Evolutionary conservation across 2,888 invertebrate genomes (phyloP), one percentile per base, ranked within the genome.

Genomic region (Cryptus armator): DNA sequence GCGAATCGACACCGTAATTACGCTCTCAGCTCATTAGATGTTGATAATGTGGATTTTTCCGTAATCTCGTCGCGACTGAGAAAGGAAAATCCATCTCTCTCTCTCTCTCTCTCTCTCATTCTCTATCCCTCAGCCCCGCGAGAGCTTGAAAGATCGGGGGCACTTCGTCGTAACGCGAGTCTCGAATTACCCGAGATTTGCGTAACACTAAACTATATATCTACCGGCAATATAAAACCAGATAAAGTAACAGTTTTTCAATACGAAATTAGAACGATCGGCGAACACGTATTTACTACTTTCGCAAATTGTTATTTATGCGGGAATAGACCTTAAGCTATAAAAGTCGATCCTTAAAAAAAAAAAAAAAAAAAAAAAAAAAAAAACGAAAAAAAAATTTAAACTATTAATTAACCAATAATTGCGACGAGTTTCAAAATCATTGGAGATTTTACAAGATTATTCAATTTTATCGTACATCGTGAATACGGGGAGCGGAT

Each of bases 11-110:
- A 89, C 86, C 89, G 89, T 88, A 89, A 90, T 90, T 68, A 46
- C 48, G 44, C 32, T 62, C 90, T 89, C 88, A 90, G 90, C 91
- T 92, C 91, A 92, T 92, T 92, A 92, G 91, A 91, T 89, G 90
- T 92, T 37, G 92, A 92, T 91, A 92, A 92, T 91, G 91, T 90
- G 90, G 92, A 91, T 92, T 92, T 92, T 91, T 37, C 91, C 91
- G 24, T 66, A 91, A 91, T 91, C 91, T 91, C 90, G 86, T 9
- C 37, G 37, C 37, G 74, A 70, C 37, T 56, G 72, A 72, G 59
- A 72, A 59, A 46, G 44, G 53, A 56, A 29, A 56, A 24, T 37
- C n/a, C 9, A 4, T 43, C 24, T 24, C 24, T 24, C 24, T 24
- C 24, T 24, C 24, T 24, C 24, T 24, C 24, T 32, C 14, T 77